Evolutionary conservation across 2,113 vertebrate species (phyloP), one percentile per base, ranked within the genome.

Genomic region (Oryzias javanicus): DNA sequence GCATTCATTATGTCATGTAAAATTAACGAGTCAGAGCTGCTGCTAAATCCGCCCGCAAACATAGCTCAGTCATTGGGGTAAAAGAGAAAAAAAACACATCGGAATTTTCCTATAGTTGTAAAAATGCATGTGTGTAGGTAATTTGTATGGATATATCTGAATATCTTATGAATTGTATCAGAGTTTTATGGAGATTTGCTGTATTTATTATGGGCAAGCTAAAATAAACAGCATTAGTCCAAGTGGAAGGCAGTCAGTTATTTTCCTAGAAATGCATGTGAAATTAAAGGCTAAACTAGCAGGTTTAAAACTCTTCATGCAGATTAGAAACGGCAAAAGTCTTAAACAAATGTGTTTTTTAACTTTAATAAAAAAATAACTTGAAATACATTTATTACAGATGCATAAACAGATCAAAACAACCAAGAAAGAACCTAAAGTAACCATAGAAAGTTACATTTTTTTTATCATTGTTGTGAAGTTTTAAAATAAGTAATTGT

Each of bases 1-100:
- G 58, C 64, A 69, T 75, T 71, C 57, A 69, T 82, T 72, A 58
- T 81, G 57, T 68, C 67, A 59, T 71, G 70, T 64, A 70, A 80
- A 74, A 77, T 76, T 80, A 83, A 78, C 25, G 4, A 81, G 60
- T 18, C 60, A 42, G 62, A 72, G 74, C 51, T 52, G 45, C 61
- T 74, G 72, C 78, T 66, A 73, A 60, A 67, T 72, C 57, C 65
- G 56, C 70, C 67, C 24, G 53, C 48, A 51, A 48, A 54, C n/a
- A 12, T 53, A 51, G 10, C 16, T 44, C 56, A 42, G 47, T 70
- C 59, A 50, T 44, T 5, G 13, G 29, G 45, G 51, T 46, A 41
- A 49, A 46, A 24, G 2, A 35, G 44, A 8, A 15, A 46, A 47
- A 50, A 64, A 50, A 6, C 42, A 40, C 2, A 12, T 18, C 18